Base-by-base conservation (phyloP, 2,888 invertebrate genomes). In the Neocrepidodera transversa region DNA sequence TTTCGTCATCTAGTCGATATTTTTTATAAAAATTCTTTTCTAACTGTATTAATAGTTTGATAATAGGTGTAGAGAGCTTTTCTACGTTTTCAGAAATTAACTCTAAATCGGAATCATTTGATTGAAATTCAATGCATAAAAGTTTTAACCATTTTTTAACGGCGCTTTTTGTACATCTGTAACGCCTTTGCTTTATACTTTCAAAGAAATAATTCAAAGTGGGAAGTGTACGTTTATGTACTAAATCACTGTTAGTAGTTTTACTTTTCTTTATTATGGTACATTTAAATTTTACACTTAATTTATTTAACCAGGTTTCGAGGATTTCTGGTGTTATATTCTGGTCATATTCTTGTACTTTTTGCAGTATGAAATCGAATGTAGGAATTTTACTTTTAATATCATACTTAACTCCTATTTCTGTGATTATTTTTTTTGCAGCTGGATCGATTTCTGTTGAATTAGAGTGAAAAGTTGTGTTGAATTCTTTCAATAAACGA, bases 141-240 rank as follows among this genome's bases (percentile, higher is more conserved):
- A 43, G 43, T 16, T 43, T 3, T 43, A 43, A 43, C 43, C 43
- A 43, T 23, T 11, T 43, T 23, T 23, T 17, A 17, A 40, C 4
- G n/a, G 40, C 2, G 7, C 4, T 4, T 40, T 18, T 20, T 7
- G 40, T 17, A 40, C 40, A 40, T 10, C 5, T 16, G 4, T 18
- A 18, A 1, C 20, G 16, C 2, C 10, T 18, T 11, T 17, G 2
- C 10, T 17, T 20, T 3, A 40, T n/a, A 4, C n/a, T 16, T 5
- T 40, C 2, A 17, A n/a, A 17, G 40, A 40, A 40, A 40, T 40
- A 40, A 5, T 40, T 17, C 3, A 40, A 40, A 13, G 38, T 38
- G 6, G 40, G 40, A 38, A 38, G 2, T 38, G 4, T 13, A 35
- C 4, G 3, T 11, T 10, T 35, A 13, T 10, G 5, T 6, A 5